These are phyloP conservation scores for Oophaga pumilio DNA, from an alignment of 2,113 vertebrate species.

Conservation along the genomic window DNA sequence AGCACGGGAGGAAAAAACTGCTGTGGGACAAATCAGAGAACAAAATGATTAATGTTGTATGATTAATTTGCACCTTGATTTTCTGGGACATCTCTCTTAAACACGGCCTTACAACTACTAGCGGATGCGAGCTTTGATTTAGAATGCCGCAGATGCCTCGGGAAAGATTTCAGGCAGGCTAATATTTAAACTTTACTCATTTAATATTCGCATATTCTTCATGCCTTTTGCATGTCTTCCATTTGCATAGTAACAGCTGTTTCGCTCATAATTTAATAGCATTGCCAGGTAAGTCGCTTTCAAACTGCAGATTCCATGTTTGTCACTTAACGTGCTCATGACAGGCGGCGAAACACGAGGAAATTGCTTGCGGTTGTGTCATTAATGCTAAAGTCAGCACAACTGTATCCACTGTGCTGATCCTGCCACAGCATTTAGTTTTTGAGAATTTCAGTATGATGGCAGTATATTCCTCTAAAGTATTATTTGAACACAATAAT, in stretches of 20 bases:
- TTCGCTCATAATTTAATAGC: conserved; percentile 42
- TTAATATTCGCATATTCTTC: conserved; percentile 39
- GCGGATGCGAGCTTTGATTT: conserved; percentile 42
- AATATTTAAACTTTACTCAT: conserved; percentile 53
- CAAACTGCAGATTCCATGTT: conserved; percentile 7
- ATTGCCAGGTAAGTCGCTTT: conserved; percentile 41
- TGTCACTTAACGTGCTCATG: conserved; percentile 22
- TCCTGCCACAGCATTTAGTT: neutral
- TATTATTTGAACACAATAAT: neutral
- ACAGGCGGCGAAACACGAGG: conserved; percentile 8
- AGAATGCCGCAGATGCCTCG: conserved; percentile 34
- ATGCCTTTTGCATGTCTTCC: conserved; percentile 31
- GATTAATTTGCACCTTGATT: conserved; percentile 58
- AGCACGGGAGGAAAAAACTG: conserved; percentile 24
- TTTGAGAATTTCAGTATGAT: neutral
- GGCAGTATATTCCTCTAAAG: neutral
- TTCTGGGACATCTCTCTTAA: conserved; percentile 54
- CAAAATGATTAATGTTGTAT: conserved; percentile 55
- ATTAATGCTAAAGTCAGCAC: conserved; percentile 37
- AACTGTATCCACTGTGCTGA: neutral
- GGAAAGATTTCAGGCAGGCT: conserved; percentile 42
- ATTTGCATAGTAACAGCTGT: conserved; percentile 52
- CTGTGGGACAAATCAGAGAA: conserved; percentile 53
- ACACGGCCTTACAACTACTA: conserved; percentile 36
- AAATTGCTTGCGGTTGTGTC: conserved; percentile 2